These are phyloP conservation scores for Ranitomeya imitator DNA, from an alignment of 2,113 vertebrate genomes.

Conservation along the genomic window DNA sequence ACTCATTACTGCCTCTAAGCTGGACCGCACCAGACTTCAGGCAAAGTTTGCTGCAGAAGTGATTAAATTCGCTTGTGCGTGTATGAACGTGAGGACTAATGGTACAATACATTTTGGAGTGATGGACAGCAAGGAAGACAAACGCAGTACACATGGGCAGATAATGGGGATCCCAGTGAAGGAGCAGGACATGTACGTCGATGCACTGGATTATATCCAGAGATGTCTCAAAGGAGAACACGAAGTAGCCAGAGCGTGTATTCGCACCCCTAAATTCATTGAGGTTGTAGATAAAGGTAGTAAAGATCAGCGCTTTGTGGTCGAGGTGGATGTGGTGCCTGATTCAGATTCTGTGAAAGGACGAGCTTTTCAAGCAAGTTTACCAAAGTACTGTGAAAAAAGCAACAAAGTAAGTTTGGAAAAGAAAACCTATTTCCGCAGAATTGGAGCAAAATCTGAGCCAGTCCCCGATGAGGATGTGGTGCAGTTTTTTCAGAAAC, in stretches of 20 bases:
- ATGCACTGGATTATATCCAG: slow-evolving; percentile 74
- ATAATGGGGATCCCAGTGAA: slow-evolving; percentile 72
- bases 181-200: slow-evolving; percentile 69
- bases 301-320: slow-evolving; percentile 72
- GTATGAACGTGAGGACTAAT: slow-evolving; percentile 81
- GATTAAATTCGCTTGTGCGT: slow-evolving; percentile 77
- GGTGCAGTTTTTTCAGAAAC: slow-evolving; percentile 63
- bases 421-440: slow-evolving; percentile 66
- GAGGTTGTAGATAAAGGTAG: slow-evolving; percentile 70
- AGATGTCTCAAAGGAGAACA: slow-evolving; percentile 63
- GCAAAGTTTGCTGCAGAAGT: slow-evolving; percentile 78
- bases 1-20: slow-evolving; percentile 65
- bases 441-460: slow-evolving; percentile 76
- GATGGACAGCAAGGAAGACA: slow-evolving; percentile 72
- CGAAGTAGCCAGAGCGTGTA: slow-evolving; percentile 71
- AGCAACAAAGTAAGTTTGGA: slow-evolving; percentile 68
- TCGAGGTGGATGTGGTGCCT: slow-evolving; percentile 82
- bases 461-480: slow-evolving; percentile 62
- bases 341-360: slow-evolving; percentile 64
- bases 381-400: slow-evolving; percentile 74
- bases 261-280: slow-evolving; percentile 77
- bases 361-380: slow-evolving; percentile 68
- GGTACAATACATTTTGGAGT: slow-evolving; percentile 85
- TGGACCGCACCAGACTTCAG: slow-evolving; percentile 70
- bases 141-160: slow-evolving; percentile 71